Evolutionary conservation across 1,140 invertebrate species (phyloP), one percentile per base, ranked within the genome.

Genomic region (Magallana angulata): DNA sequence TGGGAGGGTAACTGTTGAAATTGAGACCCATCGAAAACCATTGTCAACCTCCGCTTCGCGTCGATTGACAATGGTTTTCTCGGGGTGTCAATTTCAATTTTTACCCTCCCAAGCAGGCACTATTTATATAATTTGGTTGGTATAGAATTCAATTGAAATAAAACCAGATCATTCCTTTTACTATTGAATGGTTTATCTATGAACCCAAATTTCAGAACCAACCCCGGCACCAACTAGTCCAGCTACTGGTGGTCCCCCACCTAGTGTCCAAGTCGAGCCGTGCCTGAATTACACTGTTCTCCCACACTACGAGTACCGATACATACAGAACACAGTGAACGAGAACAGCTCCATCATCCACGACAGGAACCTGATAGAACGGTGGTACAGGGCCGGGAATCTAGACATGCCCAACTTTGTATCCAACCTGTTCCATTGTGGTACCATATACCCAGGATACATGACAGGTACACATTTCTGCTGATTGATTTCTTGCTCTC

Each of bases 361-460:
- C 56, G 81, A 82, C 9, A 57, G 14, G 18, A n/a, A 57, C 48
- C 48, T 82, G 16, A 1, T n/a, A 57, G 16, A 57, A 24, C 56
- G 12, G 1, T 82, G 81, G 81, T 82, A 82, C 81, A 36, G 81
- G 18, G 81, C 57, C 14, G 57, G 57, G 18, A 58, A 82, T 56
- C 8, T 18, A 56, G 81, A 82, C 57, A 82, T 82, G 7, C 81
- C 81, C 11, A 11, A 11, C 14, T 12, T 2, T 57, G 24, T 56
- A 14, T 16, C 81, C 4, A 59, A n/a, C 16, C 57, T 82, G 1
- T 59, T 14, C 7, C 57, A 57, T 2, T 82, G 81, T 82, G 81
- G 81, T 57, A 82, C 81, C 11, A 3, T 57, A 11, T 82, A 57
- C 57, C 81, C 81, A 24, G 57, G 56, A 57, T 82, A 59, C n/a